Base-by-base conservation (phyloP, 2,888 invertebrate genomes). In the Eilema caniola region DNA sequence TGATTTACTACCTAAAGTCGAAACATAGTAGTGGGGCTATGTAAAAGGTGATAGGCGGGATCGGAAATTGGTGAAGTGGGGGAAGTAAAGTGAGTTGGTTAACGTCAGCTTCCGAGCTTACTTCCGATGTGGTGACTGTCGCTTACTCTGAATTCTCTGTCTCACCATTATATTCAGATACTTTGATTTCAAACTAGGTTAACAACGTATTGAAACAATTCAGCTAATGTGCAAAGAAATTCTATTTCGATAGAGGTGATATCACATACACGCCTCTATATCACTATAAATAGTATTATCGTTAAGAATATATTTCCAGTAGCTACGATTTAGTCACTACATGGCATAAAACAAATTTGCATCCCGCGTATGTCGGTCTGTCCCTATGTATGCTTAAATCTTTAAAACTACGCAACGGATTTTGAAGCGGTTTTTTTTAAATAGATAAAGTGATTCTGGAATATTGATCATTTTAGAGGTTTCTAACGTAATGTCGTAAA, bases 81-180 rank as follows among this genome's bases (percentile, higher is more conserved):
- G 73, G 16, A 80, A 71, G 28, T 23, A 65, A 83, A 75, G 76
- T 66, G 75, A 71, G 66, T 74, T 75, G 83, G 80, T 74, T 81
- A 79, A 79, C 79, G 77, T 73, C 71, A 73, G 71, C 86, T 85
- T 89, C 88, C 89, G 86, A 79, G 78, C 77, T 73, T 76, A 79
- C 87, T 84, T 89, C 88, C 89, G 85, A 77, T 81, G 82, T 79
- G 70, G 69, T 74, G 61, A 72, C 76, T 82, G 78, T 76, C 70
- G 74, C 72, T 75, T 66, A 74, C 70, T 69, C 66, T 76, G 71
- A 76, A 80, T 79, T 69, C 33, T 12, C 33, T 37, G 5, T 37
- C 74, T 76, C 75, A 66, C 69, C 23, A 62, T 69, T 62, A 68
- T 77, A 70, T 76, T 62, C 69, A 71, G 68, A 65, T 61, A 71